phyloP scores from a whole-genome alignment of 2,888 invertebrate species.

The Lycia hirtaria region DNA sequence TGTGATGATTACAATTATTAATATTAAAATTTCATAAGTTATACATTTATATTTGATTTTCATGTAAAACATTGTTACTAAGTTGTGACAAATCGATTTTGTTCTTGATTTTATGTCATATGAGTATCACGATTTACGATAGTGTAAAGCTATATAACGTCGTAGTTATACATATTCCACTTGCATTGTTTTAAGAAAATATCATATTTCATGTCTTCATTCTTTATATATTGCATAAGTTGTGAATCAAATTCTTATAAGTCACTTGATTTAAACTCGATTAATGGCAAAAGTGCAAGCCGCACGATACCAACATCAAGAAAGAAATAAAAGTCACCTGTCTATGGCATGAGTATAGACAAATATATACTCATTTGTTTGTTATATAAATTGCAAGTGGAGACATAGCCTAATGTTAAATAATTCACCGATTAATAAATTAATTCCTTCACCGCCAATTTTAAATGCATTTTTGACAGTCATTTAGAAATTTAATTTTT shows the following conservation, averaged over 20 bases:
- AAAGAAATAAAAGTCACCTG: slow-evolving; percentile 39
- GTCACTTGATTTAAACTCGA: no score
- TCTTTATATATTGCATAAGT: slow-evolving; percentile 7
- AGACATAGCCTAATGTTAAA: slow-evolving; percentile 45
- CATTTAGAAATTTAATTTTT: slow-evolving; percentile 52
- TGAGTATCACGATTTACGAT: slow-evolving; percentile 75
- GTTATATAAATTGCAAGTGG: slow-evolving; percentile 33
- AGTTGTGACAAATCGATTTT: slow-evolving; percentile 74
- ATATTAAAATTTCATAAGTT: background rate
- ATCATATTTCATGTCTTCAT: background rate
- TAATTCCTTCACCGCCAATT: slow-evolving; percentile 67
- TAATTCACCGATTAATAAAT: slow-evolving; percentile 64
- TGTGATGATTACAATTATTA: slow-evolving; percentile 34
- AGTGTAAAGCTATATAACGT: slow-evolving; percentile 74
- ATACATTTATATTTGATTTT: slow-evolving; percentile 26
- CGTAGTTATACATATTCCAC: slow-evolving; percentile 30
- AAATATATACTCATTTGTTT: slow-evolving; percentile 9
- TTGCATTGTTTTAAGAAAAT: slow-evolving; percentile 23
- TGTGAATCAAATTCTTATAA: slow-evolving; percentile 35
- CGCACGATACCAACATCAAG: no score
- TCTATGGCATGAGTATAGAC: slow-evolving; percentile 16
- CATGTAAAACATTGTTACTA: slow-evolving; percentile 62
- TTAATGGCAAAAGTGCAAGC: no score
- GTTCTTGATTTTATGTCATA: slow-evolving; percentile 66
- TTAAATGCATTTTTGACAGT: slow-evolving; percentile 78